Percentiles rank a stretch among this genome's conserved stretches.
Evolutionary conservation across 1,140 invertebrate genomes (phyloP).

Genomic region (Cotesia vestalis): DNA sequence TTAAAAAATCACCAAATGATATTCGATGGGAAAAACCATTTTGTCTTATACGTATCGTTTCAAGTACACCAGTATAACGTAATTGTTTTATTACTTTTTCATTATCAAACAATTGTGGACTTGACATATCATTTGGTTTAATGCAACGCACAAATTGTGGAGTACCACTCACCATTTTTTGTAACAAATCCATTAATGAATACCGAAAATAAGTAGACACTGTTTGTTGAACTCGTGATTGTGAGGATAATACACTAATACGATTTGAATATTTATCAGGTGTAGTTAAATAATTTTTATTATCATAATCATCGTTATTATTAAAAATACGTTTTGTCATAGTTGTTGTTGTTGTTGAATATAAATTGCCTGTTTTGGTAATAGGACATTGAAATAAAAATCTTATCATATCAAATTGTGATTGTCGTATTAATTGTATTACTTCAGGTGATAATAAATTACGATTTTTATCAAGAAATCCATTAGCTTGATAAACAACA

Average conservation of each 20-base stretch:
- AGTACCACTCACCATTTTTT: conserved; percentile 81
- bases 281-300: conserved; percentile 36
- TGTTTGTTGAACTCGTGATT: conserved; percentile 84
- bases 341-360: conserved; percentile 68
- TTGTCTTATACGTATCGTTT: conserved; percentile 83
- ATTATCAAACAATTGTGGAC: conserved; percentile 75
- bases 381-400: conserved; percentile 84
- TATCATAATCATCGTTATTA: conserved; percentile 36
- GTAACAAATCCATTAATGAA: conserved; percentile 84
- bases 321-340: conserved; percentile 45
- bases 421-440: conserved; percentile 79
- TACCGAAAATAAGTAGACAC: conserved; percentile 86
- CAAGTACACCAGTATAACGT: conserved; percentile 81
- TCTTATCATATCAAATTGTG: conserved; percentile 75
- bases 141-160: conserved; percentile 88
- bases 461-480: conserved; percentile 85
- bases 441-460: conserved; percentile 84
- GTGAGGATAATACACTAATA: conserved; percentile 72
- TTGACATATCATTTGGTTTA: conserved; percentile 81
- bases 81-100: conserved; percentile 80
- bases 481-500: conserved; percentile 81
- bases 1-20: conserved; percentile 81
- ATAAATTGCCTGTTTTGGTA: conserved; percentile 82
- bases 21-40: conserved; percentile 85
- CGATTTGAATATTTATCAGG: conserved; percentile 69